Conservation (phyloP, 2,797 vertebrate species). For the Corythornis leucogaster region DNA sequence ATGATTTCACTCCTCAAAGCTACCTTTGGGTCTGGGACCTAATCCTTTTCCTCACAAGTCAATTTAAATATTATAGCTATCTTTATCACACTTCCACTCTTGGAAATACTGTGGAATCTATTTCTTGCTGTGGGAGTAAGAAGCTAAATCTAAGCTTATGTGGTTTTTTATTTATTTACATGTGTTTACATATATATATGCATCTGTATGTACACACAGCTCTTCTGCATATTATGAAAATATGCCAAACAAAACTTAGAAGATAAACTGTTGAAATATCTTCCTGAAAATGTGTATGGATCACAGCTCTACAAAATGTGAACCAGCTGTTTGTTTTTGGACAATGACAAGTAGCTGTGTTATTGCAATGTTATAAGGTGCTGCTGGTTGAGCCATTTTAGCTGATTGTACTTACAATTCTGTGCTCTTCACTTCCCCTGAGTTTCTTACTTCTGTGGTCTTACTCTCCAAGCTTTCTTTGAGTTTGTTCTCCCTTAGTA, state of each 20-base stretch:
- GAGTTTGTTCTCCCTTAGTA: background rate
- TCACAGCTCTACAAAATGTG: background rate
- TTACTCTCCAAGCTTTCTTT: background rate
- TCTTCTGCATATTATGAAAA: background rate
- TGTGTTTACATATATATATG: rapidly evolving
- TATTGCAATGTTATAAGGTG: rapidly evolving
- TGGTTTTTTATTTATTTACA: background rate
- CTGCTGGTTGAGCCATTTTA: background rate
- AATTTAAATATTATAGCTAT: slow-evolving; percentile 35
- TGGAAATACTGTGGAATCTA: background rate
- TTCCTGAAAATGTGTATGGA: background rate
- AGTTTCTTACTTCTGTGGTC: background rate
- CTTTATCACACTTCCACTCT: background rate
- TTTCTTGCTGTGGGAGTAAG: background rate
- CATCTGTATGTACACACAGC: background rate
- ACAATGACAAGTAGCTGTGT: background rate
- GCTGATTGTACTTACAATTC: background rate
- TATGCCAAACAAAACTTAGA: background rate
- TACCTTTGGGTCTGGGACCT: slow-evolving; percentile 15
- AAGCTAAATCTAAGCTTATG: background rate
- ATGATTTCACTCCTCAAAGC: slow-evolving; percentile 54
- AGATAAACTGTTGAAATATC: background rate
- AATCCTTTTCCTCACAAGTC: slow-evolving; percentile 16
- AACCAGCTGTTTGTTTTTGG: background rate
- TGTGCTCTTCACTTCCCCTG: background rate